phyloP scores from a whole-genome alignment of 1,140 invertebrate genomes.

The Mizuhopecten yessoensis region DNA sequence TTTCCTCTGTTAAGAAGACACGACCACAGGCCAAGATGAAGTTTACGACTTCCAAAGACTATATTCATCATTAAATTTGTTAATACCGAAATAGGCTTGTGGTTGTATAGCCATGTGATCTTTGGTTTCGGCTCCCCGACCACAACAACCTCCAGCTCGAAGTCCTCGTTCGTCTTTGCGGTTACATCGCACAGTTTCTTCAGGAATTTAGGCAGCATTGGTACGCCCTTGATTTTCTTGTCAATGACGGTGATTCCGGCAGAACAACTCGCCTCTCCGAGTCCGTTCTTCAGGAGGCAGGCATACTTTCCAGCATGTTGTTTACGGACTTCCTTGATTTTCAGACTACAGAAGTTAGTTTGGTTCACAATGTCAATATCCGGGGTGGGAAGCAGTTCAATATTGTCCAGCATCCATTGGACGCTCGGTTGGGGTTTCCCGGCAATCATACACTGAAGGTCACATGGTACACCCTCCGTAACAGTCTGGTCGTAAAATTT shows the following conservation, averaged over 20 bases:
- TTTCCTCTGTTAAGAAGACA: no score
- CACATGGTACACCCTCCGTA: slow-evolving; percentile 74
- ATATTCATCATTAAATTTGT: slow-evolving; percentile 86
- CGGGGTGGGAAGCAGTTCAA: slow-evolving; percentile 67
- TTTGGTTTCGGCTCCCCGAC: slow-evolving; percentile 78
- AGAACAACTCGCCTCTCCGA: slow-evolving; percentile 77
- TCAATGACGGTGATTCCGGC: slow-evolving; percentile 77
- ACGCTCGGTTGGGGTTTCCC: slow-evolving; percentile 75
- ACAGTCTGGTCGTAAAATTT: slow-evolving; percentile 77
- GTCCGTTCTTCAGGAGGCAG: slow-evolving; percentile 77
- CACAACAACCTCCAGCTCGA: slow-evolving; percentile 77
- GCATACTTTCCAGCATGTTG: slow-evolving; percentile 79
- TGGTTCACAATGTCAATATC: slow-evolving; percentile 70
- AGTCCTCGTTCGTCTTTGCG: slow-evolving; percentile 72
- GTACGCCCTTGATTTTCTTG: slow-evolving; percentile 71
- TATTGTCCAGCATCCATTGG: slow-evolving; percentile 75
- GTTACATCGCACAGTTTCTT: slow-evolving; percentile 72
- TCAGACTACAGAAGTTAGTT: slow-evolving; percentile 74
- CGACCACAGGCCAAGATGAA: no score
- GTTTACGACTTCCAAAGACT: no score
- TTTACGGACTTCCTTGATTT: slow-evolving; percentile 76
- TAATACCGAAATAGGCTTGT: slow-evolving; percentile 87
- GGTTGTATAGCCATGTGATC: slow-evolving; percentile 87
- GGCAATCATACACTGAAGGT: slow-evolving; percentile 77
- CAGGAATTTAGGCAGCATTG: slow-evolving; percentile 70